Evolutionary conservation across 2,797 vertebrate species (phyloP), one percentile per base, ranked within the genome.

Genomic region (Helostoma temminkii): DNA sequence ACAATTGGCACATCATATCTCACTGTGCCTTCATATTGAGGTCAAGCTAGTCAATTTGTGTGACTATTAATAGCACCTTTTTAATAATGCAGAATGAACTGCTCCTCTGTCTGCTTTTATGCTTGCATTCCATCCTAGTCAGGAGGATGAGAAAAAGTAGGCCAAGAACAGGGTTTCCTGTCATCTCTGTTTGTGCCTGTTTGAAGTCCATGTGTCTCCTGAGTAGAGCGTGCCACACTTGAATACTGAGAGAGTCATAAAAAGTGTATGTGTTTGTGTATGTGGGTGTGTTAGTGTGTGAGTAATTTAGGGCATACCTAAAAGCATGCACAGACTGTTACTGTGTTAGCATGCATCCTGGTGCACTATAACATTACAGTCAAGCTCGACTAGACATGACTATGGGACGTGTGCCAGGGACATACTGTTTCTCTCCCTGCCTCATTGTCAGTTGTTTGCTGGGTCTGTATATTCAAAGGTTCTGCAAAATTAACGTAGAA

Each of bases 61-160:
- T 36, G 24, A 49, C 79, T 89, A 91, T 82, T 87, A 84, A 89
- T 89, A 90, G 71, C 66, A 48, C 16, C 22, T 80, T 15, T 21
- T 90, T 71, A 90, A 86, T 57, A 84, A 71, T 68, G 71, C 74
- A 79, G 28, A n/a, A 65, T 71, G 60, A 77, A 85, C 37, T 19
- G 48, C 71, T 70, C 21, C 25, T 50, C 80, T 72, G 57, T 87
- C 58, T 81, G 18, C 73, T 19, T 39, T 42, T 36, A 37, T 63
- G 52, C 46, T 32, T 55, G 49, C 58, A 60, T 79, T 57, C 34
- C 76, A 59, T 74, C 63, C 52, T n/a, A 39, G 68, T 84, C 88
- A 80, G 61, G 72, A 66, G 85, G 57, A 78, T 46, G 1, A 63
- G 24, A 66, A 82, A 2, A 88, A 88, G 76, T 87, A 86, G 85